These are phyloP conservation scores for Aporophyla lueneburgensis DNA, from an alignment of 2,888 invertebrate genomes.

Conservation along the genomic window DNA sequence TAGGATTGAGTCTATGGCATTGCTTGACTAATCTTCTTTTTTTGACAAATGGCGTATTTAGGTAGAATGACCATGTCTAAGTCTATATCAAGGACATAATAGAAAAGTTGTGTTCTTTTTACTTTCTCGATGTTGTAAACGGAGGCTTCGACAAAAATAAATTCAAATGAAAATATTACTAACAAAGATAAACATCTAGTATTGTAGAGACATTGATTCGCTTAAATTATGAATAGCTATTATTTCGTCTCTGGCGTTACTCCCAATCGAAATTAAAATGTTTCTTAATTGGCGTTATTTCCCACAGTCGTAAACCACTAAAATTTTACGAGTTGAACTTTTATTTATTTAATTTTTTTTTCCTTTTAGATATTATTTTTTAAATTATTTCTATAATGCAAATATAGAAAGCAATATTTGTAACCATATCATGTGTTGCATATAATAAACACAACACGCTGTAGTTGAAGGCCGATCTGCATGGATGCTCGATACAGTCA, in stretches of 20 bases:
- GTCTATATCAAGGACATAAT: neutral
- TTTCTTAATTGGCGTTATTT: neutral
- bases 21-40: constrained; percentile 40
- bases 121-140: neutral
- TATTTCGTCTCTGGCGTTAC: neutral
- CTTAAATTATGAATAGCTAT: constrained; percentile 3
- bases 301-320: neutral
- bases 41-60: constrained; percentile 51
- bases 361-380: neutral
- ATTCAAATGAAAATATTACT: no score
- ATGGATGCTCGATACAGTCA: constrained; percentile 5
- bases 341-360: neutral
- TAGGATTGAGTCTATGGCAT: constrained; percentile 32
- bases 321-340: neutral
- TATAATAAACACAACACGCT: constrained; percentile 2
- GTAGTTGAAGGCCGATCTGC: constrained; percentile 4
- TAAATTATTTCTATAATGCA: neutral
- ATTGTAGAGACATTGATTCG: neutral
- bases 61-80: neutral
- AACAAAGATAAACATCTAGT: neutral
- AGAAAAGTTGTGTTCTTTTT: neutral
- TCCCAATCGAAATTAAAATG: neutral
- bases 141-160: neutral
- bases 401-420: neutral
- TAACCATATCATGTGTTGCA: neutral